Percentiles rank a stretch among this genome's conserved stretches.
phyloP scores from a whole-genome alignment of 2,888 invertebrate species.

The Sarcophaga caerulescens region DNA sequence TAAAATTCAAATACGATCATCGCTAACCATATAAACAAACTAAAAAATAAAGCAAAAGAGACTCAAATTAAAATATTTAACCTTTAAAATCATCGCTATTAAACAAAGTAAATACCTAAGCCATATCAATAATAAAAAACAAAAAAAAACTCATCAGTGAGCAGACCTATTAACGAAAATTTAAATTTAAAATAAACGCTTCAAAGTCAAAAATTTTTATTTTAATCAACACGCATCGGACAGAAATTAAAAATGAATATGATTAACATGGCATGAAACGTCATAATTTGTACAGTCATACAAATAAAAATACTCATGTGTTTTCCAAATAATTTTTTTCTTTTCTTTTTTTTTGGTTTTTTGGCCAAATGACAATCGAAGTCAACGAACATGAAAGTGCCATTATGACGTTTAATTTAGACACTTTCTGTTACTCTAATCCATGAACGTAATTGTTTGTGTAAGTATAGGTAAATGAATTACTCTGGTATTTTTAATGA shows the following conservation, averaged over 20 bases:
- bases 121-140: constrained; percentile 3
- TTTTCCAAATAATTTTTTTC: background rate
- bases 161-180: constrained; percentile 26
- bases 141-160: background rate
- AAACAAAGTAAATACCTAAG: background rate
- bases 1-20: background rate
- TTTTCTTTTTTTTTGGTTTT: background rate
- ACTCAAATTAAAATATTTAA: constrained; percentile 39
- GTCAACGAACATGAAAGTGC: constrained; percentile 30
- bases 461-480: background rate
- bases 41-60: too few relatives aligned
- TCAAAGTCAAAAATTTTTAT: constrained; percentile 47
- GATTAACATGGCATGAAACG: constrained; percentile 36
- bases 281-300: constrained; percentile 35
- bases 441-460: background rate
- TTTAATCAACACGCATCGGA: constrained; percentile 10
- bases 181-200: constrained; percentile 42
- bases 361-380: constrained; percentile 50
- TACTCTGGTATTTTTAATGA: background rate
- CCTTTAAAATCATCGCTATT: constrained; percentile 9
- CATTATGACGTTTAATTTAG: constrained; percentile 53
- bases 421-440: constrained; percentile 27
- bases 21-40: background rate
- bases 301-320: background rate
- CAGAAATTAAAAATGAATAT: too few relatives aligned